Conservation (phyloP, 2,888 invertebrate genomes). For the Luperina testacea region DNA sequence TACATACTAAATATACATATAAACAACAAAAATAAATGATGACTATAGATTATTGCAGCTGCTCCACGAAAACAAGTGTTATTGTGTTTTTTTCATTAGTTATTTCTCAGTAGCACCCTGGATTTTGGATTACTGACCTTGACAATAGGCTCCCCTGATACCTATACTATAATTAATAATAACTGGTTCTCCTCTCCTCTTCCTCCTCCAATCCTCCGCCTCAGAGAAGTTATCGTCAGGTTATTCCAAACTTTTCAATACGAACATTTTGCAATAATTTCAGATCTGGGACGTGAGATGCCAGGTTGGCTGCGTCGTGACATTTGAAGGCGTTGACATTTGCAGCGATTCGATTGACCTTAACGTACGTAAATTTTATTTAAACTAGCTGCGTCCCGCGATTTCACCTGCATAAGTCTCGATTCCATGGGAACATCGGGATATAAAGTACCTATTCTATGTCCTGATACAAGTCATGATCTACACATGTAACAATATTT, state of each 20-base stretch:
- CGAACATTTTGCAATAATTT: conserved; percentile 55
- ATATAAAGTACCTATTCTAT: neutral
- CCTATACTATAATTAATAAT: neutral
- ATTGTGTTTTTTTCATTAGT: neutral
- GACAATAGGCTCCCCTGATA: neutral
- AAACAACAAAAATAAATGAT: too few relatives aligned
- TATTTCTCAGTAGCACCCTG: neutral
- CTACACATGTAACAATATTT: too few relatives aligned
- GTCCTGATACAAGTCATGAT: too few relatives aligned
- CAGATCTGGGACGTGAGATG: conserved; percentile 91
- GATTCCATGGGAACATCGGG: neutral
- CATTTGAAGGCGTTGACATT: conserved; percentile 90
- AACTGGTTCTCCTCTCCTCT: too few relatives aligned
- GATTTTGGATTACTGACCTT: neutral
- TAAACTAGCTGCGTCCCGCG: neutral
- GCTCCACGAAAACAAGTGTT: too few relatives aligned
- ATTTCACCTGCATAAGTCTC: neutral
- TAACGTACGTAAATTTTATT: conserved; percentile 80
- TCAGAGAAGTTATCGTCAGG: neutral
- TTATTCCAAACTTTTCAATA: conserved; percentile 25
- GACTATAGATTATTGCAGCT: too few relatives aligned
- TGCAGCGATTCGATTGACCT: conserved; percentile 90
- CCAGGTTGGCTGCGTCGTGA: conserved; percentile 86
- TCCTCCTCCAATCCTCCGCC: too few relatives aligned
- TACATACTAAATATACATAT: too few relatives aligned